A percentile compares a stretch with the other conserved stretches of the same genome.
Conservation (phyloP, 2,888 invertebrate species). For the Caenorhabditis virilis region DNA sequence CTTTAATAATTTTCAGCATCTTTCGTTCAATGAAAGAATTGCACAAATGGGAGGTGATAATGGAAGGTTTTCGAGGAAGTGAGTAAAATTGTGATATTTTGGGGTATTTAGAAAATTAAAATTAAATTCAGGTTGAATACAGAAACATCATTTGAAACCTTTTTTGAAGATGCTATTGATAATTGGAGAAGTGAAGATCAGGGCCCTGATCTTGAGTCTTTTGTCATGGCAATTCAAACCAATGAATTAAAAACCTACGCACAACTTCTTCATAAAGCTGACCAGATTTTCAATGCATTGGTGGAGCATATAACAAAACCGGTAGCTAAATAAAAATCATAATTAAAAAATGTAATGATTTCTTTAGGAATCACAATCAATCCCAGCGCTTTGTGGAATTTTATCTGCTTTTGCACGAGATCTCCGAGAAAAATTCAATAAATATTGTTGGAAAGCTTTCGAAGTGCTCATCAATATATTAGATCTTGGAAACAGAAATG, state of each 20-base stretch:
- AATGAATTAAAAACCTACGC: conserved; percentile 80
- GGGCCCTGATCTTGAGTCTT: conserved; percentile 70
- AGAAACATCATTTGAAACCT: conserved; percentile 29
- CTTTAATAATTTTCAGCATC: conserved; percentile 21
- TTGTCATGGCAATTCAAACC: conserved; percentile 78
- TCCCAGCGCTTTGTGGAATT: conserved; percentile 48
- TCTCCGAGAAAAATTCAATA: conserved; percentile 53
- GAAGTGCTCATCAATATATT: conserved; percentile 41
- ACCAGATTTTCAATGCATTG: conserved; percentile 71
- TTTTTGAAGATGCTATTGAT: conserved; percentile 29
- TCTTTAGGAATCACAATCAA: conserved; percentile 8
- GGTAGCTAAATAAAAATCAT: conserved; percentile 72
- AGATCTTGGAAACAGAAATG: conserved; percentile 43
- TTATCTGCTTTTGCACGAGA: conserved; percentile 52
- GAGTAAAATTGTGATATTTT: too few relatives aligned
- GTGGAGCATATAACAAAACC: conserved; percentile 79
- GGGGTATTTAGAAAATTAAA: too few relatives aligned
- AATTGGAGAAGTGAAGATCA: conserved; percentile 31
- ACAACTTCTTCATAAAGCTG: conserved; percentile 79
- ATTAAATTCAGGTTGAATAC: too few relatives aligned
- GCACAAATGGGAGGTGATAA: conserved; percentile 45
- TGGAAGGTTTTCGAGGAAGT: conserved; percentile 31
- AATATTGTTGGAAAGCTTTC: conserved; percentile 52
- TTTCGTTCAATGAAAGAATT: conserved; percentile 40
- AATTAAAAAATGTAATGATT: background rate